Percentiles rank a stretch among this genome's conserved stretches.
Evolutionary conservation across 2,113 vertebrate species (phyloP).

Genomic region (cattle (Bos taurus)): ARS-UCD2.0 NC_037328.1:10461001-10461500

Average conservation of each 20-base stretch:
- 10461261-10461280: not conserved
- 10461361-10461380: not conserved
- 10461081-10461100: not conserved
- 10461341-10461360: not conserved
- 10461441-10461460: not conserved
- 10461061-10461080: not conserved
- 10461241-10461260: not conserved
- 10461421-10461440: not conserved
- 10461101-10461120: not conserved
- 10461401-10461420: not conserved
- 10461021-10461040: not conserved
- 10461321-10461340: not conserved
- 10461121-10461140: not conserved
- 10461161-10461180: not conserved
- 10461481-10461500: not conserved
- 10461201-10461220: not conserved
- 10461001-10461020: not conserved
- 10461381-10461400: not conserved
- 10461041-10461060: not conserved
- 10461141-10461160: not conserved
- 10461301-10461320: not conserved
- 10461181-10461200: not conserved
- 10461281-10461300: not conserved
- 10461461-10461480: not conserved
- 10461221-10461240: not conserved